phyloP scores from a whole-genome alignment of 2,888 invertebrate species.

The Eucera pruinosa region DNA sequence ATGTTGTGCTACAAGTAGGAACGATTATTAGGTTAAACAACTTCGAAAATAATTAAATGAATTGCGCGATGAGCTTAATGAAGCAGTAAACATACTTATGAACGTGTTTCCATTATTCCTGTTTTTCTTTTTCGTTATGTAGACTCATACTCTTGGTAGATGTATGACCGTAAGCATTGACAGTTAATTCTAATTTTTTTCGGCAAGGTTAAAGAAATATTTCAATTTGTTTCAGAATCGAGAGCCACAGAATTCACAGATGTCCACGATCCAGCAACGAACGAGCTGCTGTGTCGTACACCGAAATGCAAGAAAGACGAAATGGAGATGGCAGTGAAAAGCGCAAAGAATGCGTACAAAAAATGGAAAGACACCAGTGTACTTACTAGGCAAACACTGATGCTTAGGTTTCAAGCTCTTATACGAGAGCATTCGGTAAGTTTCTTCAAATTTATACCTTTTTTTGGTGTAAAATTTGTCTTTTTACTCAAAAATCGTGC shows the following conservation, averaged over 20 bases:
- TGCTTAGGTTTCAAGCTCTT: constrained; percentile 89
- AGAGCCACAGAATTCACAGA: constrained; percentile 97
- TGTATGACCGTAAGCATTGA: neutral
- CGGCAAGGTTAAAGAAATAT: neutral
- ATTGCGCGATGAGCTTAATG: too few species aligned
- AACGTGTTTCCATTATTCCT: too few species aligned
- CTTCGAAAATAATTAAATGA: too few species aligned
- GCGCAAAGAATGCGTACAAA: constrained; percentile 90
- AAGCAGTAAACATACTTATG: too few species aligned
- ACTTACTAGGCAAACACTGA: constrained; percentile 95
- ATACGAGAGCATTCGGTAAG: constrained; percentile 82
- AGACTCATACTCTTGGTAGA: too few species aligned
- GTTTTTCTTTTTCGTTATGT: too few species aligned
- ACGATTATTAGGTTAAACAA: too few species aligned
- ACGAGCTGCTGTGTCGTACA: constrained; percentile 91
- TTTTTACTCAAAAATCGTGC: too few species aligned
- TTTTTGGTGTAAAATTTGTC: too few species aligned
- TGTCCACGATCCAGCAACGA: constrained; percentile 97
- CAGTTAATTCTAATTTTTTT: neutral
- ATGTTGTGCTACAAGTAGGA: too few species aligned
- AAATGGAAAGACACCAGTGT: constrained; percentile 97
- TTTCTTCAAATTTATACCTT: constrained; percentile 65
- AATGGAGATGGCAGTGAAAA: constrained; percentile 94
- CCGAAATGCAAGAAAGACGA: constrained; percentile 95
- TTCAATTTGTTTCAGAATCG: constrained; percentile 88